phyloP scores from a whole-genome alignment of 2,797 vertebrate genomes.

The Gastrophryne carolinensis region DNA sequence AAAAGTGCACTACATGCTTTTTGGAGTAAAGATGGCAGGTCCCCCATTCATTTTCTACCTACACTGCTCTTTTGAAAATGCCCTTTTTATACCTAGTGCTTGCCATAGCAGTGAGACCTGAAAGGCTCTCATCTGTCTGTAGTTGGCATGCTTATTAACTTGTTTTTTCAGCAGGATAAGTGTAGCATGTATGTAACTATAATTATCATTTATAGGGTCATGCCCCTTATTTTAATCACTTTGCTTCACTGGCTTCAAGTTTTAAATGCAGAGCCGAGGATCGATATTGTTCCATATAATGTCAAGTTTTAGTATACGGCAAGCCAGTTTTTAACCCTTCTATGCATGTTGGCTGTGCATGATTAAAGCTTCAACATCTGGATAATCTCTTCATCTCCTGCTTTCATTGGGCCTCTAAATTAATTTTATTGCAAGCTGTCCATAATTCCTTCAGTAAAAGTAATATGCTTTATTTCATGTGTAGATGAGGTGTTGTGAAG shows the following conservation, averaged over 20 bases:
- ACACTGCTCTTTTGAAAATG: too few relatives aligned
- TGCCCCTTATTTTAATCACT: neutral
- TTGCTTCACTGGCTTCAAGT: neutral
- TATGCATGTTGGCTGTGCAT: neutral
- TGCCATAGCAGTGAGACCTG: too few relatives aligned
- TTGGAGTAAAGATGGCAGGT: too few relatives aligned
- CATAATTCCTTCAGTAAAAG: slow-evolving; percentile 3
- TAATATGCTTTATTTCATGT: slow-evolving; percentile 1
- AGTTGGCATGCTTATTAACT: neutral
- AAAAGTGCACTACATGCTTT: too few relatives aligned
- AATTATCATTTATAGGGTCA: neutral
- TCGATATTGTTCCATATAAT: neutral
- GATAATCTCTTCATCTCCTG: slow-evolving; percentile 38
- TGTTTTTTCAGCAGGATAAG: neutral
- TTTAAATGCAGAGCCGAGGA: slow-evolving; percentile 11
- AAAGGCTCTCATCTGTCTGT: neutral
- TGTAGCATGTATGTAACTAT: neutral
- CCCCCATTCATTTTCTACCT: too few relatives aligned
- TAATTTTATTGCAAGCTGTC: slow-evolving; percentile 13
- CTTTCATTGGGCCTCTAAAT: slow-evolving; percentile 34
- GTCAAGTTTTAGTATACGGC: neutral
- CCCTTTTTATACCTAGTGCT: too few relatives aligned
- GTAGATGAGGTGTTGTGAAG: neutral
- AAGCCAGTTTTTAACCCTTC: slow-evolving; percentile 8
- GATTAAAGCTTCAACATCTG: slow-evolving; percentile 26